A percentile compares a stretch with the other conserved stretches of the same genome.
These are phyloP conservation scores for Anthoscopus minutus DNA, from an alignment of 2,113 vertebrate genomes.

Conservation along the genomic window DNA sequence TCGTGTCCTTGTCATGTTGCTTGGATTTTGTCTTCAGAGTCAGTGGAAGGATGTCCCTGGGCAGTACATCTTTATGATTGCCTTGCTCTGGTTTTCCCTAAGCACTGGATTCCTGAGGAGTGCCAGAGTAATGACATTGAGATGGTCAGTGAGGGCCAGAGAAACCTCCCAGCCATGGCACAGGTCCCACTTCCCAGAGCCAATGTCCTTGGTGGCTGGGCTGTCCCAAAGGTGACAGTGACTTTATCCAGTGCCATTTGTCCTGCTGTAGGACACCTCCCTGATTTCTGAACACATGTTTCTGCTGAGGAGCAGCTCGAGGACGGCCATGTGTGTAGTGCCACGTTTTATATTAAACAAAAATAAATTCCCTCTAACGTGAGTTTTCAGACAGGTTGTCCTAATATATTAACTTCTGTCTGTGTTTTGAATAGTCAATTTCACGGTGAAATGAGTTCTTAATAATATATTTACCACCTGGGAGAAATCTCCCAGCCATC, in stretches of 20 bases:
- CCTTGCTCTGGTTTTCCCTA: neutral
- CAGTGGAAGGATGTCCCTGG: neutral
- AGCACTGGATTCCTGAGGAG: neutral
- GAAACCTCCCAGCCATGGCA: neutral
- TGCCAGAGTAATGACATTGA: neutral
- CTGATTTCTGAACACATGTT: neutral
- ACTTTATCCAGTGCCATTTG: neutral
- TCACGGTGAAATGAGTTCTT: slow-evolving; percentile 86
- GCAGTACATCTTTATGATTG: neutral
- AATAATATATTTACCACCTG: slow-evolving; percentile 87
- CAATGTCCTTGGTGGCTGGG: neutral
- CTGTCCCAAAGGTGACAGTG: neutral
- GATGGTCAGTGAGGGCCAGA: neutral
- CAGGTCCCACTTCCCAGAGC: neutral
- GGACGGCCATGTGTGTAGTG: slow-evolving; percentile 52
- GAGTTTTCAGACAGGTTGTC: slow-evolving; percentile 79
- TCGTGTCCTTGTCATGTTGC: rapidly evolving
- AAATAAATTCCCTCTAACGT: slow-evolving; percentile 78
- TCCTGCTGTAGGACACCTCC: neutral
- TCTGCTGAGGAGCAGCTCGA: slow-evolving; percentile 32
- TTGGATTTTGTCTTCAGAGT: neutral
- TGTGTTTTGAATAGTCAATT: slow-evolving; percentile 85
- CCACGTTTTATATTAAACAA: slow-evolving; percentile 73
- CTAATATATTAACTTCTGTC: slow-evolving; percentile 85
- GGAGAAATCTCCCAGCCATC: slow-evolving; percentile 83